Evolutionary conservation across 2,113 vertebrate genomes (phyloP), one percentile per base, ranked within the genome.

Genomic region (Aviceda subcristata): DNA sequence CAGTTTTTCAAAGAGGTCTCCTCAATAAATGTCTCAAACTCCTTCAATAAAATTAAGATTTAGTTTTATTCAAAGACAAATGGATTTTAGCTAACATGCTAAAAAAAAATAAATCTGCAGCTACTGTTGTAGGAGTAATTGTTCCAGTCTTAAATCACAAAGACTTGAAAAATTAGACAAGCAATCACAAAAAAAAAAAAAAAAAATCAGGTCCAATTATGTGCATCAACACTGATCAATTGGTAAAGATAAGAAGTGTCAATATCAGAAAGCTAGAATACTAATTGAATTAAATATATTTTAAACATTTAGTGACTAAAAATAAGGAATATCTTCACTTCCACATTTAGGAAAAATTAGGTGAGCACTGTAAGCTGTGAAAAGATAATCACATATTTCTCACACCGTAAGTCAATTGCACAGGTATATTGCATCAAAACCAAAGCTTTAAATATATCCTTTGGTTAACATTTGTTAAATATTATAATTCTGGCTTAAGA

Each of bases 401-500:
- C 59, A 23, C 57, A 53, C 56, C 5, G 0, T 4, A 38, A 57
- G 15, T 18, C 55, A 76, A 34, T 5, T 27, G 73, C 80, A 43
- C 98, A 98, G 98, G 96, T 97, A 97, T 57, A 95, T 1, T 39
- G 86, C 96, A 89, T 62, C 38, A 30, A 89, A 97, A 86, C 16
- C 88, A 76, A 13, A 51, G 45, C 86, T 93, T 97, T 94, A 83
- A 95, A 95, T 81, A 60, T 51, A 72, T 75, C 86, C 92, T 90
- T 66, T 24, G 77, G 85, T 82, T 90, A 96, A 89, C 85, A 92
- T 97, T 97, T 95, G 97, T 92, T 96, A 97, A 98, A 97, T 97
- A 97, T 96, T 96, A 86, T 96, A 96, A 97, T 97, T 97, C 95
- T 96, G 96, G 77, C 91, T 96, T 97, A 94, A 96, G 93, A 97